phyloP scores from a whole-genome alignment of 2,888 invertebrate genomes.

The Pristionchus exspectatus region DNA sequence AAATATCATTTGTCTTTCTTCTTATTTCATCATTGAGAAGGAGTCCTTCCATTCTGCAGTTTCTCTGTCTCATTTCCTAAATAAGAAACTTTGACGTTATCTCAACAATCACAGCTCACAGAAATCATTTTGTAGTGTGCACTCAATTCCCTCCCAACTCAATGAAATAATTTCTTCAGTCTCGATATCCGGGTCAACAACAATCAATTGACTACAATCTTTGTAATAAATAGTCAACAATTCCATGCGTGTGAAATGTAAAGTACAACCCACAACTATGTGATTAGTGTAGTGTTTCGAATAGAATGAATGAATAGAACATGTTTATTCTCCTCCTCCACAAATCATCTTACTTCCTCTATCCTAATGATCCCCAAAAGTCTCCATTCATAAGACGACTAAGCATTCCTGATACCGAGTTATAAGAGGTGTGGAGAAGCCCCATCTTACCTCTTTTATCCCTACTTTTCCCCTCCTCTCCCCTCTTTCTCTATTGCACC shows the following conservation, averaged over 20 bases:
- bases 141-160: not conserved
- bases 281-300: not conserved
- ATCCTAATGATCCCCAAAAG: not conserved
- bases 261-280: not conserved
- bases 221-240: not conserved
- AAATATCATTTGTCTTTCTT: not conserved
- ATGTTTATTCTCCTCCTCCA: not conserved
- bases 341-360: not conserved
- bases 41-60: not conserved
- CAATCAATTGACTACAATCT: not conserved
- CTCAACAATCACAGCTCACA: not conserved
- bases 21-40: not conserved
- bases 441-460: not conserved
- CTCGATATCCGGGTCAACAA: slow-evolving; percentile 3
- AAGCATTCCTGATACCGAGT: not conserved
- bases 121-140: not conserved
- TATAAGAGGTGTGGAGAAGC: not conserved
- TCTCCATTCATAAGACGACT: not conserved
- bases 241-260: not conserved
- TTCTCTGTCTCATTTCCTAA: not conserved
- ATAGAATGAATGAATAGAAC: not conserved
- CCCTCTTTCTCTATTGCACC: not conserved
- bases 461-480: not conserved
- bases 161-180: not conserved
- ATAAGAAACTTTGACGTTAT: not conserved